Base-by-base conservation (phyloP, 1,140 invertebrate species). In the Danaus melanippus region DNA sequence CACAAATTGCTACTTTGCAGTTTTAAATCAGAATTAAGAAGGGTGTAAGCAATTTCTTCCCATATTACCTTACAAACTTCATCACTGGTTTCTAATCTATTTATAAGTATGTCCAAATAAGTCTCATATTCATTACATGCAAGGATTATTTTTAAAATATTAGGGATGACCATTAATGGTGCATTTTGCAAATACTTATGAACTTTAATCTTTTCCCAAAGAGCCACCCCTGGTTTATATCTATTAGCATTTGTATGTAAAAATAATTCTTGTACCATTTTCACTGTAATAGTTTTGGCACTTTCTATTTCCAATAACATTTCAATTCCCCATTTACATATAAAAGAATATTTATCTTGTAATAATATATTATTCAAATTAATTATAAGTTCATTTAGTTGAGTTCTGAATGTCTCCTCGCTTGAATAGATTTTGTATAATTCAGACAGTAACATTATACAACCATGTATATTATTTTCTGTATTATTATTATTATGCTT, bases 381-480 rank as follows among this genome's bases (percentile, higher is more conserved):
- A 7, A 58, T 17, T 56, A 52, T 54, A 10, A 75, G 48, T 8
- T 47, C 12, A 9, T 58, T 17, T 43, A 67, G 64, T 45, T 64
- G 15, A 8, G 53, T 32, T 47, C 49, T 15, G 56, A 61, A 46
- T 17, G 42, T 56, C 45, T 55, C 32, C 12, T 66, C 44, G 39
- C 44, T n/a, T 40, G 9, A 44, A 45, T 68, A 70, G 59, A 70
- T 50, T 53, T 72, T 76, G 10, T 69, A 49, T 53, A 67, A 80
- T 46, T 64, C 50, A 8, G 55, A 59, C 21, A 86, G 32, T 44
- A 86, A 60, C 32, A 83, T 66, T 11, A 87, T 57, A 61, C 60
- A 50, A 6, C 87, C 87, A 72, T 88, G 84, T 5, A 83, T 9
- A 50, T 56, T 58, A 65, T 88, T 88, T 68, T 87, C 82, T 11